Percentiles rank a stretch among this genome's conserved stretches.
Evolutionary conservation across 2,113 vertebrate genomes (phyloP).

Genomic region (Naja naja): DNA sequence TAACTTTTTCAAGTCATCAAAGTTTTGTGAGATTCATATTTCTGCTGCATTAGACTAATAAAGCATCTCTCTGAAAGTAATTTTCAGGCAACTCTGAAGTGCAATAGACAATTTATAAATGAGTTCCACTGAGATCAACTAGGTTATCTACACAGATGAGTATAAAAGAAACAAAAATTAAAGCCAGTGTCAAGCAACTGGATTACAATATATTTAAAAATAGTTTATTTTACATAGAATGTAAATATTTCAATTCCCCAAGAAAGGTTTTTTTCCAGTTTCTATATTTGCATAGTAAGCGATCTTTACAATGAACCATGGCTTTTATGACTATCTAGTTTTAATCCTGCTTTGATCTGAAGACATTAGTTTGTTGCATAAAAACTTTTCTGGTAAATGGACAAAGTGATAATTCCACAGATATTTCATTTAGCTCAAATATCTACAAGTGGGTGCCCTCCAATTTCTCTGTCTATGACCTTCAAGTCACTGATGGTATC

Average conservation of each 20-base stretch:
- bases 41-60: neutral
- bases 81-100: neutral
- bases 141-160: neutral
- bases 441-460: neutral
- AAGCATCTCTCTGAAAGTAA: neutral
- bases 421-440: neutral
- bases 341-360: neutral
- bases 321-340: neutral
- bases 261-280: neutral
- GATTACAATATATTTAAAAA: neutral
- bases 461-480: neutral
- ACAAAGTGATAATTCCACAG: neutral
- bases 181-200: neutral
- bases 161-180: neutral
- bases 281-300: neutral
- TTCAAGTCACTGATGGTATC: neutral
- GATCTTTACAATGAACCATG: slow-evolving; percentile 24
- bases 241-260: slow-evolving; percentile 1
- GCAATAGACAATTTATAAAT: neutral
- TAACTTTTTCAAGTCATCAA: neutral
- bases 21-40: neutral
- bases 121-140: neutral
- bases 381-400: neutral
- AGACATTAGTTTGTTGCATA: neutral
- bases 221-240: neutral